These are phyloP conservation scores for Acrobasis consociella DNA, from an alignment of 2,888 invertebrate genomes.

Conservation along the genomic window DNA sequence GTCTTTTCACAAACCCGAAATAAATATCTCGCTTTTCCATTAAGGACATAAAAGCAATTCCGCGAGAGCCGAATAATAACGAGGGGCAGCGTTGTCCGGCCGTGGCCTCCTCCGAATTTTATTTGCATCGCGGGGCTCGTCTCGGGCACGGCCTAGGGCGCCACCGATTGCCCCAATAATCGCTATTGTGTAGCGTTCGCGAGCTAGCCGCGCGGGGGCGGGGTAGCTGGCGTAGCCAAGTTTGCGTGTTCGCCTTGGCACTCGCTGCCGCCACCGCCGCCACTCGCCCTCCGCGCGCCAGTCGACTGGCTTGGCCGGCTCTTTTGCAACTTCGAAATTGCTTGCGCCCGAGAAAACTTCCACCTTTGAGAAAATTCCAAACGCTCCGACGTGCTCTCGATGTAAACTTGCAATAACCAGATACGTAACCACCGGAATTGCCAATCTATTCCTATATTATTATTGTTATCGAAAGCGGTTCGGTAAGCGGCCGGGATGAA, in stretches of 20 bases:
- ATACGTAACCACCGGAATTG: constrained; percentile 63
- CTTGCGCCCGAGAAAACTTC: constrained; percentile 70
- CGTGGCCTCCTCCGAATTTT: constrained; percentile 70
- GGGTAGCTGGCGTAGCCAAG: constrained; percentile 35
- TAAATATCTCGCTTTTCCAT: constrained; percentile 80
- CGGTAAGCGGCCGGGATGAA: constrained; percentile 6
- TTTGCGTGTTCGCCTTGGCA: constrained; percentile 33
- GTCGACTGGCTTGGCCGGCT: constrained; percentile 45
- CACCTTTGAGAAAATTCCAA: constrained; percentile 72
- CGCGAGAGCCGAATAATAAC: constrained; percentile 80
- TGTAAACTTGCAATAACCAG: constrained; percentile 65
- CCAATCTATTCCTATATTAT: constrained; percentile 58
- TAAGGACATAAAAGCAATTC: constrained; percentile 80
- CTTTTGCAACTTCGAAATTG: constrained; percentile 71
- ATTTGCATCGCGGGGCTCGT: constrained; percentile 76
- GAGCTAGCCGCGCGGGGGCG: constrained; percentile 39
- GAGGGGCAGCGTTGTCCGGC: constrained; percentile 77
- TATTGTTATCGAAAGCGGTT: constrained; percentile 32
- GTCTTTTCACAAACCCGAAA: constrained; percentile 69
- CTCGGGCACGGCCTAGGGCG: constrained; percentile 52
- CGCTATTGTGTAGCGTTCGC: constrained; percentile 61
- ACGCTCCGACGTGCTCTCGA: constrained; percentile 61
- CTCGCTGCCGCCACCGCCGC: constrained; percentile 36
- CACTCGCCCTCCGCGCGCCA: constrained; percentile 32
- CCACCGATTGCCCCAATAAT: constrained; percentile 75